Conservation (phyloP, 1,140 invertebrate genomes). For the Portunus trituberculatus region DNA sequence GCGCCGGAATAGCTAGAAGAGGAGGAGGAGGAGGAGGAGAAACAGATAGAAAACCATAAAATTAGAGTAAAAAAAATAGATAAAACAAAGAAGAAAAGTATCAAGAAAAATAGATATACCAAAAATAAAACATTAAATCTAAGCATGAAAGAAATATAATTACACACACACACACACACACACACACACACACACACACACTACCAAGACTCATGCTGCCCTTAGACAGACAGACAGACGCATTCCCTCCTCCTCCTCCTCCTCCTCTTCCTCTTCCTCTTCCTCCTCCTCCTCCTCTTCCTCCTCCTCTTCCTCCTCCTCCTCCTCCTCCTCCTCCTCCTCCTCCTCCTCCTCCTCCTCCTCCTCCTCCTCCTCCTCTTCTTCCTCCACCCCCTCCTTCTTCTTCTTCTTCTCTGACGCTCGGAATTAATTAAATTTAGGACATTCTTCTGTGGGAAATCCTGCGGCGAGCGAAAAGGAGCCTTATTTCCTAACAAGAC, state of each 20-base stretch:
- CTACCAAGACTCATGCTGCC: not conserved
- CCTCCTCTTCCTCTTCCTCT: not conserved
- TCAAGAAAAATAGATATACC: not conserved
- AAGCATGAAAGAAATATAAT: not conserved
- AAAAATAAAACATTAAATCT: not conserved
- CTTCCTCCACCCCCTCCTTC: not conserved
- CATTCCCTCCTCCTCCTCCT: no score
- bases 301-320: not conserved
- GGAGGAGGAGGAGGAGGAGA: no score
- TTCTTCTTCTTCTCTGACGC: no score
- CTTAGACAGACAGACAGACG: no score
- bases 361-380: not conserved
- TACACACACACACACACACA: not conserved
- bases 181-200: slow-evolving; percentile 4
- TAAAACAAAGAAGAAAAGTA: not conserved
- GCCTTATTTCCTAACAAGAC: no score
- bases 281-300: not conserved
- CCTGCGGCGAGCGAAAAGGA: no score
- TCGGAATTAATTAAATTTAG: no score
- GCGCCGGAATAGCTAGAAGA: no score
- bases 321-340: not conserved
- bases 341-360: not conserved
- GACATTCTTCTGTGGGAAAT: no score
- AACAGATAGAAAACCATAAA: no score
- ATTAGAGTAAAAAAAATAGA: no score